Conservation (phyloP, 1,140 invertebrate genomes). For the Drosophila kurseongensis region DNA sequence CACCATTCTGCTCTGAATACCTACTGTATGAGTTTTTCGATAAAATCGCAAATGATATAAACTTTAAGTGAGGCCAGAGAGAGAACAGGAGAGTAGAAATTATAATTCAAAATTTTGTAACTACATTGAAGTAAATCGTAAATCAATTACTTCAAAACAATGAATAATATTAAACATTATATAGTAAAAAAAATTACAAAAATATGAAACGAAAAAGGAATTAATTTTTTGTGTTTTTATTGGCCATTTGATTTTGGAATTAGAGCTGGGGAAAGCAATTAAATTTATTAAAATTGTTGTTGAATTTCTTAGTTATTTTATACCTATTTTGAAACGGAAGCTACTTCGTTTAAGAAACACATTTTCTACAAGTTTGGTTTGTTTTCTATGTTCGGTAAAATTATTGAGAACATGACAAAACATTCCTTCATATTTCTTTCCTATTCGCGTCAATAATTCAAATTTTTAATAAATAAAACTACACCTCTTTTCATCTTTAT, state of each 20-base stretch:
- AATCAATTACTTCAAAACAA: conserved; percentile 41
- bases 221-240: conserved; percentile 41
- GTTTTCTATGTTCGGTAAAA: too few species aligned
- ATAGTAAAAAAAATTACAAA: conserved; percentile 28
- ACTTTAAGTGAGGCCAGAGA: conserved; percentile 23
- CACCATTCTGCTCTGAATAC: conserved; percentile 14
- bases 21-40: conserved; percentile 19
- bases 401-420: too few species aligned
- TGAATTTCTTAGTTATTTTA: background rate
- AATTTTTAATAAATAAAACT: too few species aligned
- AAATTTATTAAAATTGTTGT: background rate
- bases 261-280: background rate
- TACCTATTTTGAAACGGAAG: background rate
- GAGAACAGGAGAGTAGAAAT: conserved; percentile 13
- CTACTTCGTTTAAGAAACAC: too few species aligned
- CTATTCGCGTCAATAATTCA: too few species aligned
- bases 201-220: conserved; percentile 34
- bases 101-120: conserved; percentile 55
- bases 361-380: too few species aligned
- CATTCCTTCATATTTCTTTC: too few species aligned
- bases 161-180: conserved; percentile 39
- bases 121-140: conserved; percentile 68
- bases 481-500: too few species aligned
- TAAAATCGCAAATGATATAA: conserved; percentile 23
- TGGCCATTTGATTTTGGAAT: conserved; percentile 6